These are phyloP conservation scores for Diacarnus erythraeanus DNA, from an alignment of 37 sponge, comb jelly and placozoan genomes.

Conservation along the genomic window DNA sequence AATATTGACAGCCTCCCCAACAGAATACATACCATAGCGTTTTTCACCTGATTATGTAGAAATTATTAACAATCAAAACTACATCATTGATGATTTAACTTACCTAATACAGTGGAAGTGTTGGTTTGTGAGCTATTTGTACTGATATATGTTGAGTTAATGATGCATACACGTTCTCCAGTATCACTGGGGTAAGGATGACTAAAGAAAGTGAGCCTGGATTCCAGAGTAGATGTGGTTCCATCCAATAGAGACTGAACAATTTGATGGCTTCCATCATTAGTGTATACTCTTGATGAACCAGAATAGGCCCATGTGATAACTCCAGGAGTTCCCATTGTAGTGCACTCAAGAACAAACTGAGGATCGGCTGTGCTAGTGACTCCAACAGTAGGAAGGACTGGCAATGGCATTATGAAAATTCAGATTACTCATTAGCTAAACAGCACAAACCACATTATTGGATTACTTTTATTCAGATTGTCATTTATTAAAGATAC, in stretches of 20 bases:
- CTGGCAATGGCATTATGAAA: neutral
- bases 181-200: neutral
- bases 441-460: no score
- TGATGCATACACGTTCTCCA: slow-evolving; percentile 7
- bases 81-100: neutral
- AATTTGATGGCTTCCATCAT: slow-evolving; percentile 8
- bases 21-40: slow-evolving; percentile 9
- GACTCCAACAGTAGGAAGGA: neutral
- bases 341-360: slow-evolving; percentile 12
- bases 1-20: neutral
- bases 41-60: slow-evolving; percentile 1
- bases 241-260: slow-evolving; percentile 9
- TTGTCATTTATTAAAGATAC: no score
- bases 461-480: no score
- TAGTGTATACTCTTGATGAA: neutral
- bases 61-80: neutral
- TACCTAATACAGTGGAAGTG: neutral
- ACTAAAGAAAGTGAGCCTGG: neutral
- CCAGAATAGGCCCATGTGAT: neutral
- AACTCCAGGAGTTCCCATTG: neutral
- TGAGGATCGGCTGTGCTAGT: slow-evolving; percentile 4
- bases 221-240: neutral
- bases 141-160: slow-evolving; percentile 8
- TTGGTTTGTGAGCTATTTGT: slow-evolving; percentile 8
- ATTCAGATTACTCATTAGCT: neutral